Base-by-base conservation (phyloP, 2,888 invertebrate genomes). In the Acronicta aceris region DNA sequence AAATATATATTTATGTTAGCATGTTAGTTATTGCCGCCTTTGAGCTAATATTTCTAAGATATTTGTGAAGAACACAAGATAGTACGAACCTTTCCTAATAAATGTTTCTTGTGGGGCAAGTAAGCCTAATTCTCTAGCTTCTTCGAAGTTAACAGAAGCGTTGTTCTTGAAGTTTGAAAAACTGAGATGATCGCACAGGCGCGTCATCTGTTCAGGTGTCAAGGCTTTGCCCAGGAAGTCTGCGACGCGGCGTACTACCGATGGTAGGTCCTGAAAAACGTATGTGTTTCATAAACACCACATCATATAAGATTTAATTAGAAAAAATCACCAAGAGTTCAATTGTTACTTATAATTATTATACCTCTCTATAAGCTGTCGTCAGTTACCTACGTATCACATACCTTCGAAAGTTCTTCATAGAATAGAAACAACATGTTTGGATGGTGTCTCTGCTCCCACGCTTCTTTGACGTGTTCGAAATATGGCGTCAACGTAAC, bases 101-200 rank as follows among this genome's bases (percentile, higher is more conserved):
- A 81, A 81, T 3, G 40, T 43, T 55, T 73, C 66, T 0, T 59
- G 43, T 7, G 56, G 25, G 4, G 45, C 17, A 0, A 71, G 12
- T 0, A 66, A 0, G 0, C 65, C 68, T 0, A 45, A 5, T 3
- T 68, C 68, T 13, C 55, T 65, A 7, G 72, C 2, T 0, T 55
- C 17, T 4, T 79, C 76, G 13, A 40, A 70, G 48, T 71, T 82
- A 9, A 78, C 73, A 6, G 78, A 97, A 97, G 88, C 93, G 88
- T 98, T 98, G 5, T 95, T 93, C 58, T 96, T 96, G 90, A 98
- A 98, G 81, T 96, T 96, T n/a, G 96, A 93, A 66, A 98, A 96
- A 73, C 95, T 93, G 67, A 98, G 95, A 84, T 98, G 97, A 2
- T 96, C 85, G 0, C 93, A 90, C 7, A 98, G 87, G 16, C 86